Conservation (phyloP, 2,797 vertebrate species). For the Stomatorhinus walkeri region DNA sequence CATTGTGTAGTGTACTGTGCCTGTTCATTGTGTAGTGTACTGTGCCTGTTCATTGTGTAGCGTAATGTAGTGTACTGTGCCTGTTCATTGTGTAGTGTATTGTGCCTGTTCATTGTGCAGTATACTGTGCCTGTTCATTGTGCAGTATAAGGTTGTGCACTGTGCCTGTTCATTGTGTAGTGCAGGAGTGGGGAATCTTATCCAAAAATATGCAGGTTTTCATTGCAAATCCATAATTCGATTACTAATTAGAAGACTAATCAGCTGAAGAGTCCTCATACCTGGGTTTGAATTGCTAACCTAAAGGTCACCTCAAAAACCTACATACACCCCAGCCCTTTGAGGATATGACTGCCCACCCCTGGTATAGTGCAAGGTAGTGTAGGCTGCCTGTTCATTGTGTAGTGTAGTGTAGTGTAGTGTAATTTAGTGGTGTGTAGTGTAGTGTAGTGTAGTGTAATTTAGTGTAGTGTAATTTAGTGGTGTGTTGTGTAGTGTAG, state of each 20-base stretch:
- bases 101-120: too few species aligned
- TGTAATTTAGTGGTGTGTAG: background rate
- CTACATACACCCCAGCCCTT: background rate
- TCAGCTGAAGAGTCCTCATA: background rate
- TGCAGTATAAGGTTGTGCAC: too few species aligned
- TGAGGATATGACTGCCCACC: background rate
- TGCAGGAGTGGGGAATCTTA: background rate
- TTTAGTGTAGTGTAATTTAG: background rate
- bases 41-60: background rate
- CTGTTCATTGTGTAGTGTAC: background rate
- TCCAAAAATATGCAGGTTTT: background rate
- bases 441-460: background rate
- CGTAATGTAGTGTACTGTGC: background rate
- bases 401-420: background rate
- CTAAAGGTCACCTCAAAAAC: background rate
- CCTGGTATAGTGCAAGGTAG: background rate
- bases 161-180: background rate
- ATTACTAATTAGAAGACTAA: background rate
- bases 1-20: background rate
- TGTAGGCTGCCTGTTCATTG: too few species aligned
- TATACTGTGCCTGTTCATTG: background rate
- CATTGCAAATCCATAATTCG: background rate
- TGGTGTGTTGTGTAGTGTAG: background rate
- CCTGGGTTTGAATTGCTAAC: background rate
- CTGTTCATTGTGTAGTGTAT: background rate